A percentile compares a stretch with the other conserved stretches of the same genome.
phyloP scores from a whole-genome alignment of 2,888 invertebrate species.

The Acutogordius australiensis region DNA sequence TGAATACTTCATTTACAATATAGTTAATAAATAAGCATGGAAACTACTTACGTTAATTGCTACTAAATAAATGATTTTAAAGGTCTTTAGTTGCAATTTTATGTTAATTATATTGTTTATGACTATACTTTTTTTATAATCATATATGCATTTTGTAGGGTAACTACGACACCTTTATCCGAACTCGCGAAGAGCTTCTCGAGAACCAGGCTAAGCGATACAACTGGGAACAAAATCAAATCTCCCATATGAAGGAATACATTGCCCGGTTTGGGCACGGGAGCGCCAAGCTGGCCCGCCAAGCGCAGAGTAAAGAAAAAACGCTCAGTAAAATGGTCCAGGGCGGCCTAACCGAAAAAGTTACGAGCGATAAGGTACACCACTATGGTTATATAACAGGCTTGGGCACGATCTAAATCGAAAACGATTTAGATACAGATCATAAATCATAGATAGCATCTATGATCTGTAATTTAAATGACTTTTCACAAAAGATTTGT shows the following conservation, averaged over 20 bases:
- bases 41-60: too few species aligned
- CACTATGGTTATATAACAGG: neutral
- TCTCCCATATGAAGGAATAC: constrained; percentile 96
- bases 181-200: constrained; percentile 63
- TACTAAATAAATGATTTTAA: too few species aligned
- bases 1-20: too few species aligned
- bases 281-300: constrained; percentile 81
- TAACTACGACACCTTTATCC: constrained; percentile 82
- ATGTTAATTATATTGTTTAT: too few species aligned
- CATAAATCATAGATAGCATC: too few species aligned
- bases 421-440: too few species aligned
- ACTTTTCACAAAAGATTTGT: too few species aligned
- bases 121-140: too few species aligned
- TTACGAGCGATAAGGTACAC: constrained; percentile 42
- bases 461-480: too few species aligned
- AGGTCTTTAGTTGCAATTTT: too few species aligned
- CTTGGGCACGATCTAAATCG: too few species aligned
- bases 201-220: constrained; percentile 98
- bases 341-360: constrained; percentile 78
- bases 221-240: constrained; percentile 98
- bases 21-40: too few species aligned
- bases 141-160: constrained; percentile 26
- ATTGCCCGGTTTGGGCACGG: constrained; percentile 98
- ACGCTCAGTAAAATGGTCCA: constrained; percentile 97
- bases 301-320: constrained; percentile 97